Base-by-base conservation (phyloP, 1,140 invertebrate species). In the Drosophila willistoni region DNA sequence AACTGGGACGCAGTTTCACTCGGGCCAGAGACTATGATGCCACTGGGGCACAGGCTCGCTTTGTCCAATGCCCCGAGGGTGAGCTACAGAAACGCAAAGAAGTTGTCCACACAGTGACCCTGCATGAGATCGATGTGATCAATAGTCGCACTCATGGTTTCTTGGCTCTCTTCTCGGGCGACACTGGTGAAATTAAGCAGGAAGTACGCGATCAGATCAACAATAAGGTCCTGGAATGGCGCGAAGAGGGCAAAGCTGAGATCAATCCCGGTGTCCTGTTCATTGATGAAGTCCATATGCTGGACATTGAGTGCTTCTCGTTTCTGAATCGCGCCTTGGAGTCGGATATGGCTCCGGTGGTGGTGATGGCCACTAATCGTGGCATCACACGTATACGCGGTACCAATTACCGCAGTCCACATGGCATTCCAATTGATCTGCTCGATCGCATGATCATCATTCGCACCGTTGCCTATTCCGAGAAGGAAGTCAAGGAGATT, bases 121-220 rank as follows among this genome's bases (percentile, higher is more conserved):
- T 99, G n/a, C 99, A 99, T 91, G 99, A 99, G 92, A 97, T 99
- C 63, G 99, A 99, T 93, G 98, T 99, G 1, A 99, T 99, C 86
- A 99, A 99, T 89, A 98, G 97, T 55, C 94, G 98, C 75, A 98
- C 98, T 0, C 98, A 99, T 91, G 99, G 99, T 0, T 99, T 99
- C 90, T 93, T 99, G 1, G 99, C 99, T 0, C 93, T 99, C 0
- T 99, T 99, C 92, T 99, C 98, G 22, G 96, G 97, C 41, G 99
- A 99, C 89, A 99, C 99, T 0, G 99, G 99, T 4, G 99, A 99
- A 93, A 99, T 99, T 19, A 99, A 99, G 90, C 93, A 96, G 1
- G 99, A 99, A 94, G 97, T 99, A 0, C 94, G 99, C 39, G 98
- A 99, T 89, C 98, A 99, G 93, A 99, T 99, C 77, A 99, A 99